Conservation (phyloP, 2,797 vertebrate genomes). For the Molossus alvarezi region DNA sequence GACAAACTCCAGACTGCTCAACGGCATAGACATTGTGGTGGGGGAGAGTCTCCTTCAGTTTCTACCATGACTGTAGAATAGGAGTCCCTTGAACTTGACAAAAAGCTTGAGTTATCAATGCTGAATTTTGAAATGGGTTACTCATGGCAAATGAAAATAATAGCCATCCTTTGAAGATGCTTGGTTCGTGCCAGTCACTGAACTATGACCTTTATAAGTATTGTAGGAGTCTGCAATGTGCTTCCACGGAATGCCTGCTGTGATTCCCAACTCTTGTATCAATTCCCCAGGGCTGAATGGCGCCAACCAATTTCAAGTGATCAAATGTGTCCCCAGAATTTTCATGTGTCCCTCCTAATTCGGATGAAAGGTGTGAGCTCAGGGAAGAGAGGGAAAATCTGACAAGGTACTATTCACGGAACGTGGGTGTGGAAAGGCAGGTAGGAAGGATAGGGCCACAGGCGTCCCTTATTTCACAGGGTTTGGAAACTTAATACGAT, state of each 20-base stretch:
- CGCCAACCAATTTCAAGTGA: constrained; percentile 50
- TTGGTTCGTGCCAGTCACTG: neutral
- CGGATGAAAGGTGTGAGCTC: neutral
- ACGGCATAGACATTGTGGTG: neutral
- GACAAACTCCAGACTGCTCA: neutral
- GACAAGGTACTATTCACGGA: neutral
- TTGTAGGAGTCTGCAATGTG: neutral
- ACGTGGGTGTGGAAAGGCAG: neutral
- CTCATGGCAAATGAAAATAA: neutral
- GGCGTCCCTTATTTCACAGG: neutral
- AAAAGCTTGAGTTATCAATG: neutral
- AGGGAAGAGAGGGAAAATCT: neutral
- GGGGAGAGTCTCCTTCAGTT: neutral
- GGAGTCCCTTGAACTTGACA: neutral
- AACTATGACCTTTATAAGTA: neutral
- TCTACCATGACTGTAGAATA: neutral
- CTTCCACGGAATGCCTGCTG: neutral
- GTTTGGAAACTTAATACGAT: constrained; percentile 12
- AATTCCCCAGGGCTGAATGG: neutral
- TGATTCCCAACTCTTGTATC: constrained; percentile 24
- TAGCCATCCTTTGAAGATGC: neutral
- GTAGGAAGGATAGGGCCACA: neutral
- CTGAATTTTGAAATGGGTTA: neutral
- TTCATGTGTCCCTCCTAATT: neutral
- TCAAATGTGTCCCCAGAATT: constrained; percentile 44